These are phyloP conservation scores for Drosophila pseudotakahashii DNA, from an alignment of 2,888 invertebrate species.

Conservation along the genomic window DNA sequence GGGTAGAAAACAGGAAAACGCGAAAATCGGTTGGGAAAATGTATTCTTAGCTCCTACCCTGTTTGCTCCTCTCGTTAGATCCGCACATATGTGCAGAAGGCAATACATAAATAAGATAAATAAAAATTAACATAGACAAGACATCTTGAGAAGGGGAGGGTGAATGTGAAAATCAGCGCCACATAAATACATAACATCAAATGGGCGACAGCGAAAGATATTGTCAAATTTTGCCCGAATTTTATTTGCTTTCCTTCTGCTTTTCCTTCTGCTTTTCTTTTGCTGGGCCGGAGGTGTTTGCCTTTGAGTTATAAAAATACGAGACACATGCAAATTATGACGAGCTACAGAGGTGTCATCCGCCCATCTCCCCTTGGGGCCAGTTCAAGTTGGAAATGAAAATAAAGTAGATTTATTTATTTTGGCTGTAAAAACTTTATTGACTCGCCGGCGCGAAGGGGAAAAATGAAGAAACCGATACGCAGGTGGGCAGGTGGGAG, in stretches of 20 bases:
- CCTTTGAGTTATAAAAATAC: conserved; percentile 58
- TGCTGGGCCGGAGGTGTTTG: conserved; percentile 17
- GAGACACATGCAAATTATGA: conserved; percentile 69
- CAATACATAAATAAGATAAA: conserved; percentile 72
- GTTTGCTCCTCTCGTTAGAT: conserved; percentile 27
- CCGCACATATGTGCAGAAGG: conserved; percentile 31
- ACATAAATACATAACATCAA: conserved; percentile 42
- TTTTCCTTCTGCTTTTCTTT: conserved; percentile 8
- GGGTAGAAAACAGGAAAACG: conserved; percentile 24
- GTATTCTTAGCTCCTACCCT: conserved; percentile 20
- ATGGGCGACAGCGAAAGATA: conserved; percentile 43
- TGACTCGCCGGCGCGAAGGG: conserved; percentile 22
- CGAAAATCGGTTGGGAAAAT: conserved; percentile 50
- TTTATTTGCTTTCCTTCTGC: conserved; percentile 61
- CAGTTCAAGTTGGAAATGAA: conserved; percentile 34
- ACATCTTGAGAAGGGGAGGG: conserved; percentile 1
- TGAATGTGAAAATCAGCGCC: conserved; percentile 49
- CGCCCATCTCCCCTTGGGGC: not conserved
- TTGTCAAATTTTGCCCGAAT: conserved; percentile 58
- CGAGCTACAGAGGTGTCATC: conserved; percentile 3
- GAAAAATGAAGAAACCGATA: conserved; percentile 32
- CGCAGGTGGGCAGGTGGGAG: not conserved
- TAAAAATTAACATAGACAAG: conserved; percentile 77
- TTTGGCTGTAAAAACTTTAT: conserved; percentile 55
- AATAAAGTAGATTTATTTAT: conserved; percentile 51